Base-by-base conservation (phyloP, 2,888 invertebrate species). In the Microdon myrmicae region DNA sequence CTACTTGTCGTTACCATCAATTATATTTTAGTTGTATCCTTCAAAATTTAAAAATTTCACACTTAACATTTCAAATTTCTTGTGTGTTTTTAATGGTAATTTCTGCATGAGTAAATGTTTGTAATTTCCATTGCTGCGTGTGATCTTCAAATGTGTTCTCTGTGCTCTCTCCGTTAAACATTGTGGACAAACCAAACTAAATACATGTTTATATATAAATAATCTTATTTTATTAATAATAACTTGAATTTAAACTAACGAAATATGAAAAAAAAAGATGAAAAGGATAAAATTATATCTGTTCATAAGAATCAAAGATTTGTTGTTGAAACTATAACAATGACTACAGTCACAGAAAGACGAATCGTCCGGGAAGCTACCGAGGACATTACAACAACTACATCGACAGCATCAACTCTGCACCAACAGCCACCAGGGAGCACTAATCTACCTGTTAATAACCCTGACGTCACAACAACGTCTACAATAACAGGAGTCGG, bases 311-410 rank as follows among this genome's bases (percentile, higher is more conserved):
- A 74, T 75, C 75, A 77, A 73, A 69, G 78, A 76, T 75, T 74
- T 74, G 83, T 87, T 74, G 83, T 86, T 75, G 87, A 87, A 78
- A 86, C 86, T 68, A 85, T 86, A 75, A 86, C 86, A 69, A 85
- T 86, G 85, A 86, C 87, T 71, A 86, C 86, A 68, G 85, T 86
- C 68, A 85, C 86, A 69, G 86, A 87, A 75, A 82, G 85, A 58
- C 83, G 86, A 49, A 83, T 85, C 67, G 82, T 85, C 44, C 77
- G 77, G 17, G 77, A 77, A 47, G 74, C 77, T 20, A 73, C 73
- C 44, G 77, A 79, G 70, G 77, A 77, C 69, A 68, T 74, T 38
- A 64, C 72, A 39, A 67, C 60, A 26, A 28, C 41, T 1, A 41
- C 53, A 26, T 67, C 39, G 37, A 39, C 43, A 45, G 38, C 49